Evolutionary conservation across 2,888 invertebrate species (phyloP).

Genomic region (Cerceris ruficornis): DNA sequence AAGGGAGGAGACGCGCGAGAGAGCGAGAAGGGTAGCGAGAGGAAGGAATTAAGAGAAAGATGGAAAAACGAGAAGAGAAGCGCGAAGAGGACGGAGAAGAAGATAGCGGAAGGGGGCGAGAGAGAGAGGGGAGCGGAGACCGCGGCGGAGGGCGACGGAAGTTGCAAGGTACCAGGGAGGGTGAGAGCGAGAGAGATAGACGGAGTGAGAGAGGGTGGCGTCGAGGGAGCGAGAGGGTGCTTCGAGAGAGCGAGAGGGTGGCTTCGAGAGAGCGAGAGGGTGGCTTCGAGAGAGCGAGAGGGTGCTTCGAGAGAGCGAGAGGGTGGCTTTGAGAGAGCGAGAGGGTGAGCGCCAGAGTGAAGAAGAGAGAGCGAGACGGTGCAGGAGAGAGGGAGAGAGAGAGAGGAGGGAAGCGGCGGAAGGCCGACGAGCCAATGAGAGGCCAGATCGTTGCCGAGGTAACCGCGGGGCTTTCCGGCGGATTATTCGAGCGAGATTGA

Average conservation of each 20-base stretch:
- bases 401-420: conserved; percentile 32
- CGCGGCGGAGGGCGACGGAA: not conserved
- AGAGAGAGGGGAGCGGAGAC: not conserved
- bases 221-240: conserved; percentile 12
- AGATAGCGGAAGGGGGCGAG: not conserved
- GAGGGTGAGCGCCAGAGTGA: conserved; percentile 10
- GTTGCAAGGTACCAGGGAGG: not conserved
- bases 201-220: not conserved
- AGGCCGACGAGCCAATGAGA: conserved; percentile 76
- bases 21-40: conserved; percentile 25
- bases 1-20: conserved; percentile 21
- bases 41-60: conserved; percentile 7
- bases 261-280: conserved; percentile 25
- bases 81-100: not conserved
- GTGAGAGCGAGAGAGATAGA: not conserved
- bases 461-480: conserved; percentile 75
- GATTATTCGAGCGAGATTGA: conserved; percentile 81
- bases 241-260: conserved; percentile 24
- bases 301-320: conserved; percentile 25
- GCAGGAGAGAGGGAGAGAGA: conserved; percentile 26
- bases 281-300: conserved; percentile 5
- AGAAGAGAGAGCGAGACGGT: conserved; percentile 19
- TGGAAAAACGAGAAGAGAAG: not conserved
- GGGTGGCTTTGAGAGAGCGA: conserved; percentile 25
- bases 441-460: conserved; percentile 80